phyloP scores from a whole-genome alignment of 2,113 vertebrate genomes.

The Epinephelus cyanopodus region DNA sequence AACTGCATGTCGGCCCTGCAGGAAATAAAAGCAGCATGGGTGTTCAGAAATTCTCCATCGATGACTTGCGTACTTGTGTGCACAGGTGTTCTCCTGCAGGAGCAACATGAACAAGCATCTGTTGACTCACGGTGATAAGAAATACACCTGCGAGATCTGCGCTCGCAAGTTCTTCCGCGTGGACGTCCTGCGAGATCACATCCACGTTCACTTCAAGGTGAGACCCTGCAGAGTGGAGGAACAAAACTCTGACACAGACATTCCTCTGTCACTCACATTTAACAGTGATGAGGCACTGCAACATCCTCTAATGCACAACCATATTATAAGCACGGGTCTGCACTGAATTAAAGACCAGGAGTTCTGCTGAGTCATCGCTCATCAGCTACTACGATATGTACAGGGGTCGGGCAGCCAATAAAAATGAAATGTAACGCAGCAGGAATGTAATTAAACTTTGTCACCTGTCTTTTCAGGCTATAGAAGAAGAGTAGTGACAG shows the following conservation, averaged over 20 bases:
- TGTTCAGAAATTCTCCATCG: background rate
- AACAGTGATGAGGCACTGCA: background rate
- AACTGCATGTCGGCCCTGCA: no score
- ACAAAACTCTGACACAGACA: background rate
- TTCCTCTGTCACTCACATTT: background rate
- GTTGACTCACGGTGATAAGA: conserved; percentile 98
- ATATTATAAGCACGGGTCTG: background rate
- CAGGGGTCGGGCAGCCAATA: background rate
- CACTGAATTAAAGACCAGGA: background rate
- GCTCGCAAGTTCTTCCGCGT: conserved; percentile 98
- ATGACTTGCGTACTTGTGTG: background rate
- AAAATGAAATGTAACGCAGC: background rate
- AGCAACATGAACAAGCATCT: conserved; percentile 99
- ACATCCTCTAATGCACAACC: no score
- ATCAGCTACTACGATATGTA: background rate
- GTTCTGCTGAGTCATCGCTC: background rate
- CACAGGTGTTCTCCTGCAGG: conserved; percentile 96
- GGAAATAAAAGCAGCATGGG: no score
- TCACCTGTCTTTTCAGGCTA: background rate
- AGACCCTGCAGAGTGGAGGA: background rate
- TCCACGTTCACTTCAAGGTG: conserved; percentile 99
- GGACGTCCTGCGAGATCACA: conserved; percentile 97
- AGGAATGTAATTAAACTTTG: background rate
- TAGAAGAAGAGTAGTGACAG: background rate
- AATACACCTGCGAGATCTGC: conserved; percentile 99